phyloP scores from a whole-genome alignment of 2,888 invertebrate species.

The Trissolcus brochymenae region DNA sequence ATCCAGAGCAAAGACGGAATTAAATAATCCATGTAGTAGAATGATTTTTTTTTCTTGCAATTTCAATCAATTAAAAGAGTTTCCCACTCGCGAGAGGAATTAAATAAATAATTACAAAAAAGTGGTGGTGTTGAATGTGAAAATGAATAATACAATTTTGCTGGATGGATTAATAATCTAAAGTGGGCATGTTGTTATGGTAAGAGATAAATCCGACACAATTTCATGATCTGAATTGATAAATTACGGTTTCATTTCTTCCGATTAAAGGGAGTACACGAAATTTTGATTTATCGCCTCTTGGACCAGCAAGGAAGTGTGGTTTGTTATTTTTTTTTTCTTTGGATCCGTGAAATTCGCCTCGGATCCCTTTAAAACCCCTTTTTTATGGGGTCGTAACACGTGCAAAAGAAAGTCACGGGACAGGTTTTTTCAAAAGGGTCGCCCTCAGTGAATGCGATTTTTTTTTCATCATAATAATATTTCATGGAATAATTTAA shows the following conservation, averaged over 20 bases:
- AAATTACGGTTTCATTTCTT: constrained; percentile 13
- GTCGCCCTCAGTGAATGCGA: constrained; percentile 7
- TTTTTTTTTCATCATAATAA: constrained; percentile 3
- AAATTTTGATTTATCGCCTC: constrained; percentile 24
- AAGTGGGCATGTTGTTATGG: constrained; percentile 5
- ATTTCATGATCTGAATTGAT: constrained; percentile 10
- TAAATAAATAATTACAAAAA: too few species aligned
- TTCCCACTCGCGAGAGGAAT: too few species aligned
- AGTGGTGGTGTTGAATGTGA: too few species aligned
- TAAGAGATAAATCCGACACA: constrained; percentile 8
- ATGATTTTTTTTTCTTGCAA: too few species aligned
- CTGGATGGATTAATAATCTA: constrained; percentile 3
- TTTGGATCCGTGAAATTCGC: constrained; percentile 4
- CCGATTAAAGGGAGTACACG: constrained; percentile 10
- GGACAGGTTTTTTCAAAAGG: constrained; percentile 17
- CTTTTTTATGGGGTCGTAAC: constrained; percentile 37
- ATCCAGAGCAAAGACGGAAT: too few species aligned
- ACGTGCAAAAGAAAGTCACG: constrained; percentile 19
- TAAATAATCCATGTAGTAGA: too few species aligned
- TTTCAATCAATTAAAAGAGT: too few species aligned
- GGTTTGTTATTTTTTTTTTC: constrained; percentile 1
- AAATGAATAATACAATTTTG: constrained; percentile 1
- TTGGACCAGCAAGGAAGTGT: constrained; percentile 1
- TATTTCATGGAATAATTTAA: constrained; percentile 1
- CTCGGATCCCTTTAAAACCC: constrained; percentile 14